These are phyloP conservation scores for Brachyrhaphis roseni DNA, from an alignment of 2,797 vertebrate genomes.

Conservation along the genomic window DNA sequence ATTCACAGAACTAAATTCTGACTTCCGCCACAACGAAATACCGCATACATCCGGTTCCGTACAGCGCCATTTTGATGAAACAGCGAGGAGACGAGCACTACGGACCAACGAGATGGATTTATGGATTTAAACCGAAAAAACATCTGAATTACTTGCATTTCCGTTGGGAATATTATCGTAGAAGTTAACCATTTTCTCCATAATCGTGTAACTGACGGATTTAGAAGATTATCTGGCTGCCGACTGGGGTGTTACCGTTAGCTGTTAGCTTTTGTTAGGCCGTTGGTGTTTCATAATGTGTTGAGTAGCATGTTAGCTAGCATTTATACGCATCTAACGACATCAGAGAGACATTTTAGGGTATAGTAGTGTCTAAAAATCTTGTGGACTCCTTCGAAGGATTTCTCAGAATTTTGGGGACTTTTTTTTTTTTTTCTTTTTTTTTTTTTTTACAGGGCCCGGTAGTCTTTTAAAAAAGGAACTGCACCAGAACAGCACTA, in stretches of 20 bases:
- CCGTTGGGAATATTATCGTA: background rate
- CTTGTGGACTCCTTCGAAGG: conserved; percentile 35
- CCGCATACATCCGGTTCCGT: conserved; percentile 57
- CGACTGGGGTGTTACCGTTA: conserved; percentile 13
- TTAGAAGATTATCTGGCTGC: conserved; percentile 21
- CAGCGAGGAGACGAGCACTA: conserved; percentile 57
- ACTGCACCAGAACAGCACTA: conserved; percentile 29
- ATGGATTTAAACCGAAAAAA: conserved; percentile 57
- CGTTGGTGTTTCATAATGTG: conserved; percentile 32
- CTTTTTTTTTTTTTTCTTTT: conserved; percentile 2
- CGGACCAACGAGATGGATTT: conserved; percentile 41
- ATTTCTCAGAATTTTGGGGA: conserved; percentile 24
- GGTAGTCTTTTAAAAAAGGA: conserved; percentile 17
- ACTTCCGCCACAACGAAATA: conserved; percentile 4
- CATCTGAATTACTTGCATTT: conserved; percentile 13
- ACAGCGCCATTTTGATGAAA: conserved; percentile 79
- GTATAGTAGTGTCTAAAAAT: background rate
- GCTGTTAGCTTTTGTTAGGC: conserved; percentile 59
- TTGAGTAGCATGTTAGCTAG: conserved; percentile 42
- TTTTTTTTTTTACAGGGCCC: conserved; percentile 11
- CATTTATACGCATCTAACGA: conserved; percentile 1
- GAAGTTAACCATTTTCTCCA: conserved; percentile 19
- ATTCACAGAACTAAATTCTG: background rate
- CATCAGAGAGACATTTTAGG: background rate
- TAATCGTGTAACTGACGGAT: conserved; percentile 29